Evolutionary conservation across 2,888 invertebrate genomes (phyloP), one percentile per base, ranked within the genome.

Genomic region (Mantis religiosa): DNA sequence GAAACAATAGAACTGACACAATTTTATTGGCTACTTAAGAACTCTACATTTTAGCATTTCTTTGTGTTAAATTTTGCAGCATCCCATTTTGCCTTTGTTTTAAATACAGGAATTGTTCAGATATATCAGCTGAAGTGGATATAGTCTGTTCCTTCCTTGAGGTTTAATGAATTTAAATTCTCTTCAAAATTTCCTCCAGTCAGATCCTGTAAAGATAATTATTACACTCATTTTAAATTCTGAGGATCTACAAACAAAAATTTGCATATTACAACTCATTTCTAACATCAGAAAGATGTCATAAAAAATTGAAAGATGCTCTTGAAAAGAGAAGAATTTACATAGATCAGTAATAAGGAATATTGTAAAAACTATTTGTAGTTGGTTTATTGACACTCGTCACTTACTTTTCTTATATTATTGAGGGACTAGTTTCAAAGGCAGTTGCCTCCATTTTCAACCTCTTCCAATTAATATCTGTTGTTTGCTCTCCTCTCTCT

Each of bases 141-240:
- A 93, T 96, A 97, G 93, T 97, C 97, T 89, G 91, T 92, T 83
- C 96, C 96, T 94, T 97, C 97, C 90, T 90, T 93, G 90, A 97
- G 94, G 92, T 95, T 94, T 91, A 97, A 92, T 28, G 95, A 95
- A 90, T 93, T 93, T 88, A 97, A 93, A 93, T 97, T 96, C 89
- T 93, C 93, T 94, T 97, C 97, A 94, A 97, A 97, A 89, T 93
- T 94, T 27, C 97, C 97, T 91, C 95, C 94, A 3, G 97, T 97
- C 92, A 97, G 92, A 93, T 96, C 96, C 95, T 95, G 92, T 71
- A 93, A 92, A 89, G 89, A 89, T 90, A 91, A 41, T 41, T 12
- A 34, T 41, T 41, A 41, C 12, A 12, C 54, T 15, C 25, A 25
- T 20, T 25, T 71, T 71, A 71, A 71, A 20, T 20, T 20, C 54